A percentile compares a stretch with the other conserved stretches of the same genome.
Evolutionary conservation across 2,797 vertebrate genomes (phyloP).

Genomic region (Psittacula derbiana): DNA sequence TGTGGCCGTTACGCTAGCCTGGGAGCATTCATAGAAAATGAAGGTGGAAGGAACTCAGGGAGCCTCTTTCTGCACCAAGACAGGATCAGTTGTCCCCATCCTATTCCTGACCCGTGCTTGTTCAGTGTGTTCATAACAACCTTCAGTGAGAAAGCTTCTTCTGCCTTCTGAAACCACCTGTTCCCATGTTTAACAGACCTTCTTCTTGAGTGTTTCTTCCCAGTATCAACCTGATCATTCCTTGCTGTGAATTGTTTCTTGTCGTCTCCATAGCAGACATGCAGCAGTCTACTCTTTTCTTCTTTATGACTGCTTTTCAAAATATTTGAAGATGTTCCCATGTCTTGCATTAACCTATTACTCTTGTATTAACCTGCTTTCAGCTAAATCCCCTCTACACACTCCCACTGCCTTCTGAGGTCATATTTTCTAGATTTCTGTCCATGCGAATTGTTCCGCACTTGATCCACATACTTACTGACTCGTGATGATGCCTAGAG

Average conservation of each 20-base stretch:
- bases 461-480: neutral
- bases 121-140: neutral
- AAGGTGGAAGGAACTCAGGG: neutral
- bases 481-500: neutral
- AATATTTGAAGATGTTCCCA: neutral
- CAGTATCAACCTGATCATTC: neutral
- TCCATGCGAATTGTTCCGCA: neutral
- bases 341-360: neutral
- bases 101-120: neutral
- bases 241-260: neutral
- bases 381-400: neutral
- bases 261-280: neutral
- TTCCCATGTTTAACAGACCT: neutral
- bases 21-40: neutral
- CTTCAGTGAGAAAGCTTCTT: neutral
- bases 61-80: neutral
- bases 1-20: neutral
- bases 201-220: neutral
- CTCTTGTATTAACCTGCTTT: neutral
- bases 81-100: neutral
- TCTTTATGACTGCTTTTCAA: neutral
- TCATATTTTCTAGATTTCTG: neutral
- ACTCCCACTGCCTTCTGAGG: neutral
- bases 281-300: neutral
- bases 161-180: neutral